Percentiles rank a stretch among this genome's conserved stretches.
Evolutionary conservation across 2,888 invertebrate species (phyloP).

Genomic region (Lepidocyrtoides sp.): DNA sequence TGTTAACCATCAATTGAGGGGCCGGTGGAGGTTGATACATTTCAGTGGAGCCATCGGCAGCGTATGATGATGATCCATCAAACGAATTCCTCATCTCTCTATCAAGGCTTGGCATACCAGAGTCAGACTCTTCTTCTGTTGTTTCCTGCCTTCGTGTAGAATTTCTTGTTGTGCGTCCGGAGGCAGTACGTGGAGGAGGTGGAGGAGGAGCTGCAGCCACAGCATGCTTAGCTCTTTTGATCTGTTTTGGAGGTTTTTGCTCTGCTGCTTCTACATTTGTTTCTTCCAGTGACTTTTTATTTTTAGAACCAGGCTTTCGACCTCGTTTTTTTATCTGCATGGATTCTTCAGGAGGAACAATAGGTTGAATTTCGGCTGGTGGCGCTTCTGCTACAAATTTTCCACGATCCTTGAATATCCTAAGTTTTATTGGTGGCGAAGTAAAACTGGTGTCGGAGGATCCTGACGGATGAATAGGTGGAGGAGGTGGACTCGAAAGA

Average conservation of each 20-base stretch:
- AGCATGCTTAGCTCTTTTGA: conserved; percentile 43
- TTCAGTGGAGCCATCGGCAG: not conserved
- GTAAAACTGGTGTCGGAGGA: conserved; percentile 50
- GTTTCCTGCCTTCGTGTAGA: conserved; percentile 62
- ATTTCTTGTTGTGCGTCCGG: conserved; percentile 81
- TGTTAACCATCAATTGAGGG: conserved; percentile 66
- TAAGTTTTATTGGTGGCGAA: conserved; percentile 93
- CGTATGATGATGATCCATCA: conserved; percentile 29
- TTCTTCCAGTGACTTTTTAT: conserved; percentile 53
- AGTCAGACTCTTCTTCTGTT: conserved; percentile 52
- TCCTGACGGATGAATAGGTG: not conserved
- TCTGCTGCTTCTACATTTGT: conserved; percentile 29
- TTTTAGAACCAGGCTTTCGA: conserved; percentile 78
- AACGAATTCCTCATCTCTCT: conserved; percentile 66
- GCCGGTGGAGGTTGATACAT: conserved; percentile 66
- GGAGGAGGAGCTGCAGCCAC: conserved; percentile 1
- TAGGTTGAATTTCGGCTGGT: conserved; percentile 83
- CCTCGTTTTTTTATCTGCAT: conserved; percentile 76
- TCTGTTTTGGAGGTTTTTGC: conserved; percentile 68
- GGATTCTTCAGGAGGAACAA: not conserved
- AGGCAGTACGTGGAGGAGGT: conserved; percentile 53
- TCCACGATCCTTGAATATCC: conserved; percentile 92
- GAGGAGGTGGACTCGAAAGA: conserved; percentile 67
- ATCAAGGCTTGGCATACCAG: conserved; percentile 65
- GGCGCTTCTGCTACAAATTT: conserved; percentile 86